Conservation (phyloP, 92 coral and sea anemone genomes). For the Ricordea florida region DNA sequence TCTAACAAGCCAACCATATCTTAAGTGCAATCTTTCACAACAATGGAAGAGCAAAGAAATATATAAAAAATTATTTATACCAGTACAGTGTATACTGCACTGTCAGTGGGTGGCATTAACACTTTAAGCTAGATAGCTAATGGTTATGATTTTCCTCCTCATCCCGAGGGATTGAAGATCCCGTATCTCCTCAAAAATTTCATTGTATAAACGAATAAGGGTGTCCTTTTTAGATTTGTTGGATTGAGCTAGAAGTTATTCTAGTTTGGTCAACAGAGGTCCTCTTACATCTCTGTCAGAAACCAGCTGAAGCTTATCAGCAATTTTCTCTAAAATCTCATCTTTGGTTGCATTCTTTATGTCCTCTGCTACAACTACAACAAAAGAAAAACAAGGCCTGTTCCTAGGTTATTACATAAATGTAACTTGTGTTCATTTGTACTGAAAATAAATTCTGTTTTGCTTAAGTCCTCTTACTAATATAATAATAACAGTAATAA, state of each 20-base stretch:
- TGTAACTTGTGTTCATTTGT: not conserved
- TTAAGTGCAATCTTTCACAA: not conserved
- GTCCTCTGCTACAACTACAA: constrained; percentile 10
- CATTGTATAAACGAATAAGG: constrained; percentile 9
- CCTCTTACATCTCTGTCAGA: constrained; percentile 15
- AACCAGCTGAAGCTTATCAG: constrained; percentile 12
- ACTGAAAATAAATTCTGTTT: not conserved
- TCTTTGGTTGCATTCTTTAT: constrained; percentile 25
- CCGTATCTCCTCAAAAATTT: constrained; percentile 5
- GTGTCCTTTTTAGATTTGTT: constrained; percentile 3
- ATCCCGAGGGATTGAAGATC: constrained; percentile 5
- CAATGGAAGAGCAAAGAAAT: not conserved
- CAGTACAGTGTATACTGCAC: not conserved
- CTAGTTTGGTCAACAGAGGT: constrained; percentile 11
- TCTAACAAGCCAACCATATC: not conserved
- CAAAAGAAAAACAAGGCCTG: not conserved
- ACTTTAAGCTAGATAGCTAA: not conserved
- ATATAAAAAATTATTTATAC: no score
- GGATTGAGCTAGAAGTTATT: not conserved
- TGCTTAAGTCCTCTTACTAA: not conserved
- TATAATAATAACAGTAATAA: constrained; percentile 1
- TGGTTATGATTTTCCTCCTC: constrained; percentile 1
- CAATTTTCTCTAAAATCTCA: constrained; percentile 6
- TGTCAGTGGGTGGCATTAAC: not conserved
- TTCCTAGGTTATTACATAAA: not conserved